Conservation (phyloP, 2,113 vertebrate genomes). For the Amia ocellicauda region DNA sequence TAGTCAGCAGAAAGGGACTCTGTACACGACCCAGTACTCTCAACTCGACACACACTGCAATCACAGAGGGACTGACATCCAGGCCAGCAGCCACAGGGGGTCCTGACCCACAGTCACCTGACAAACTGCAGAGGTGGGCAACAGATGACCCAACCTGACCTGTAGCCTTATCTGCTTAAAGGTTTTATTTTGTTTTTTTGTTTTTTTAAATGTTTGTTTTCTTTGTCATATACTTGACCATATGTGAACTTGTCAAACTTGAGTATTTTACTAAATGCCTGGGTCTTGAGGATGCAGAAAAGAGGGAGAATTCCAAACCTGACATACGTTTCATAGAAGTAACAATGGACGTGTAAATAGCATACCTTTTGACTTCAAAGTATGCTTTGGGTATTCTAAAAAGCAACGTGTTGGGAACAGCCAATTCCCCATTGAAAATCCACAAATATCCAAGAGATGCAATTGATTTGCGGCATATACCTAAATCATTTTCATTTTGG, state of each 20-base stretch:
- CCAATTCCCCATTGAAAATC: conserved; percentile 31
- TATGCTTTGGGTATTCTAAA: conserved; percentile 62
- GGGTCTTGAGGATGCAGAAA: conserved; percentile 49
- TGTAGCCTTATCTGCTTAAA: conserved; percentile 83
- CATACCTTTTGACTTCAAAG: conserved; percentile 51
- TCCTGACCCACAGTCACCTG: neutral
- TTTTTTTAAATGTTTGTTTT: conserved; percentile 63
- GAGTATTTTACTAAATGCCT: conserved; percentile 55
- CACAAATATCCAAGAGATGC: conserved; percentile 21
- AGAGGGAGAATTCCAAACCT: conserved; percentile 35
- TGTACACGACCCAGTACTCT: conserved; percentile 56
- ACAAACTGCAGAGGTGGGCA: conserved; percentile 52
- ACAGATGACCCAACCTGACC: conserved; percentile 71
- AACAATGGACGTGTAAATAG: conserved; percentile 61
- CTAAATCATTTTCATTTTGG: conserved; percentile 23
- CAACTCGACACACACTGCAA: conserved; percentile 51
- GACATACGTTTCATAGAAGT: conserved; percentile 35
- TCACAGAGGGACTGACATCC: conserved; percentile 50
- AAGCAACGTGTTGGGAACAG: conserved; percentile 43
- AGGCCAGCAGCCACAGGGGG: conserved; percentile 34
- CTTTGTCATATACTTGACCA: conserved; percentile 39
- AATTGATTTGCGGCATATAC: conserved; percentile 23
- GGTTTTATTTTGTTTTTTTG: conserved; percentile 38
- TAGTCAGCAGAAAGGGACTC: conserved; percentile 61
- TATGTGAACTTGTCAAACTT: conserved; percentile 47